phyloP scores from a whole-genome alignment of 2,797 vertebrate genomes.

The Mormyrops attenuatus region DNA sequence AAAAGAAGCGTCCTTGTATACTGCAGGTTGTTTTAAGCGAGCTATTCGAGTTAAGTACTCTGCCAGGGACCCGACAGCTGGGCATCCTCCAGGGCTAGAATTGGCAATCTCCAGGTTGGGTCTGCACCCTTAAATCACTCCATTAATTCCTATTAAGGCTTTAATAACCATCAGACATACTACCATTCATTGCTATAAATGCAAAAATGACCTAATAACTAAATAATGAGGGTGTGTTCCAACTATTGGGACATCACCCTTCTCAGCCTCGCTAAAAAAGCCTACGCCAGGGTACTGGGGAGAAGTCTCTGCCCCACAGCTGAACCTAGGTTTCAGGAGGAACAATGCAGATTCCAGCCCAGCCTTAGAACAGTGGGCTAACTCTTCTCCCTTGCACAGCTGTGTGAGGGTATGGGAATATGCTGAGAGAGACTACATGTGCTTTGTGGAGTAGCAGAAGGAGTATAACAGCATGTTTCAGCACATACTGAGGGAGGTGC shows the following conservation, averaged over 20 bases:
- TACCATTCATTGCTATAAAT: not conserved
- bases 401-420: not conserved
- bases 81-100: not conserved
- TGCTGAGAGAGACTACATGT: not conserved
- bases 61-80: not conserved
- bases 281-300: not conserved
- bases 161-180: not conserved
- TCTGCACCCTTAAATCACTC: not conserved
- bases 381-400: not conserved
- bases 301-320: not conserved
- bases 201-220: not conserved
- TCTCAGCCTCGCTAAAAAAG: not conserved
- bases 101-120: not conserved
- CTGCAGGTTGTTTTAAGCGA: not conserved
- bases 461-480: not conserved
- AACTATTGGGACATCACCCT: not conserved
- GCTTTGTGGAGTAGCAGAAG: not conserved
- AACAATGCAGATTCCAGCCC: not conserved
- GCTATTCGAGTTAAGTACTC: not conserved
- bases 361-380: not conserved
- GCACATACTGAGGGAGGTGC: not conserved
- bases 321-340: not conserved
- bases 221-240: not conserved
- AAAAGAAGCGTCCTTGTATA: not conserved
- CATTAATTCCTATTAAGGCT: not conserved